A percentile compares a stretch with the other conserved stretches of the same genome.
These are phyloP conservation scores for Agrotis clavis DNA, from an alignment of 2,888 invertebrate species.

Conservation along the genomic window DNA sequence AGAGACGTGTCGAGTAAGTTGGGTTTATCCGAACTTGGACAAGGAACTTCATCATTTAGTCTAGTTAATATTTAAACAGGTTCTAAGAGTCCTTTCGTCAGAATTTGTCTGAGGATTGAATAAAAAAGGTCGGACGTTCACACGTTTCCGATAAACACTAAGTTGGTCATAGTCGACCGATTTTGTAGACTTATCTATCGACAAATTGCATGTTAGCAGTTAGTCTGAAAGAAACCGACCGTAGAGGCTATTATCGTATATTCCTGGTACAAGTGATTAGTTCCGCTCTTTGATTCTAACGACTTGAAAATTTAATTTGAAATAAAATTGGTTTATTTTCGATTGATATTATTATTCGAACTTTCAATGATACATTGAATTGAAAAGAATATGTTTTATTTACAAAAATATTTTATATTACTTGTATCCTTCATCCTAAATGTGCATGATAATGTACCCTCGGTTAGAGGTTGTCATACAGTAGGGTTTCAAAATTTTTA, in stretches of 20 bases:
- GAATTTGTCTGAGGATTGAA: slow-evolving; percentile 18
- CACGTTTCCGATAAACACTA: slow-evolving; percentile 13
- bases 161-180: slow-evolving; percentile 9
- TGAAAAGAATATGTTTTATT: slow-evolving; percentile 41
- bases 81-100: slow-evolving; percentile 35
- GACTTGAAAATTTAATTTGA: slow-evolving; percentile 38
- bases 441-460: slow-evolving; percentile 60
- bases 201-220: slow-evolving; percentile 24
- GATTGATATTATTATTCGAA: slow-evolving; percentile 14
- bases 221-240: slow-evolving; percentile 10
- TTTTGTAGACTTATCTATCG: slow-evolving; percentile 15
- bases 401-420: slow-evolving; percentile 36
- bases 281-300: slow-evolving; percentile 52
- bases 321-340: slow-evolving; percentile 16
- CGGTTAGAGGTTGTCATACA: slow-evolving; percentile 67
- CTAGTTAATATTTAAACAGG: slow-evolving; percentile 51
- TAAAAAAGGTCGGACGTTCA: slow-evolving; percentile 21
- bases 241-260: slow-evolving; percentile 19
- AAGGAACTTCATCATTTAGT: slow-evolving; percentile 55
- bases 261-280: slow-evolving; percentile 44
- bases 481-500: slow-evolving; percentile 74
- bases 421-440: slow-evolving; percentile 51
- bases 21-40: slow-evolving; percentile 50
- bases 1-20: slow-evolving; percentile 70
- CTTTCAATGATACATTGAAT: slow-evolving; percentile 24